A percentile compares a stretch with the other conserved stretches of the same genome.
Conservation (phyloP, 2,888 invertebrate genomes). For the Lochmaea crataegi region DNA sequence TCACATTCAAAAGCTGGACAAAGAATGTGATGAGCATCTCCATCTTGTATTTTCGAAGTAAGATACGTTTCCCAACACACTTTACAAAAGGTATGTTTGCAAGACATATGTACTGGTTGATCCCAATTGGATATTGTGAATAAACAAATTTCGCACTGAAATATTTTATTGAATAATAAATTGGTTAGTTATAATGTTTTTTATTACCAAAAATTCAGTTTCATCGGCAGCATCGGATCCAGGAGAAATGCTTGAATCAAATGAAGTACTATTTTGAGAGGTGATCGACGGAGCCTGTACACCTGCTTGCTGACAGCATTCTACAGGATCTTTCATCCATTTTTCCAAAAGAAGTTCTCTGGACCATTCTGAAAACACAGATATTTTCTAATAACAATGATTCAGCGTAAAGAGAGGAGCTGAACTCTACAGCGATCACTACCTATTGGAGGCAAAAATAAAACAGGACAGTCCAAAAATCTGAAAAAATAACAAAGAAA, state of each 20-base stretch:
- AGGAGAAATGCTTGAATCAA: constrained; percentile 61
- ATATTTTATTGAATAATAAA: constrained; percentile 28
- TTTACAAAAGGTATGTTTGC: constrained; percentile 74
- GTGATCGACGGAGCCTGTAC: constrained; percentile 72
- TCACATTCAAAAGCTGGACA: constrained; percentile 75
- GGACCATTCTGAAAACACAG: constrained; percentile 72
- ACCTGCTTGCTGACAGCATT: constrained; percentile 75
- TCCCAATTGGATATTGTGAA: constrained; percentile 66
- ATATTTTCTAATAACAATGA: not conserved
- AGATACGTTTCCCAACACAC: constrained; percentile 76
- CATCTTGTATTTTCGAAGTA: constrained; percentile 74
- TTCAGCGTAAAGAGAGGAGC: too few species aligned
- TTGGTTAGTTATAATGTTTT: not conserved
- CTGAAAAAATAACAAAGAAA: too few species aligned
- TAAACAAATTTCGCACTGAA: constrained; percentile 73
- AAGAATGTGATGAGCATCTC: constrained; percentile 74
- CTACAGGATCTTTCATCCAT: constrained; percentile 75
- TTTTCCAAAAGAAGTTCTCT: constrained; percentile 73
- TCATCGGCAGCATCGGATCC: constrained; percentile 55
- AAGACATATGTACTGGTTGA: constrained; percentile 69
- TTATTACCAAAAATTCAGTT: constrained; percentile 59
- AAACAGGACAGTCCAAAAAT: too few species aligned
- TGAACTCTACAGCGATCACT: too few species aligned
- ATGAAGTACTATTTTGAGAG: constrained; percentile 61
- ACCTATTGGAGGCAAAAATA: too few species aligned